Conservation (phyloP, 2,797 vertebrate genomes). For the Microcaecilia unicolor region DNA sequence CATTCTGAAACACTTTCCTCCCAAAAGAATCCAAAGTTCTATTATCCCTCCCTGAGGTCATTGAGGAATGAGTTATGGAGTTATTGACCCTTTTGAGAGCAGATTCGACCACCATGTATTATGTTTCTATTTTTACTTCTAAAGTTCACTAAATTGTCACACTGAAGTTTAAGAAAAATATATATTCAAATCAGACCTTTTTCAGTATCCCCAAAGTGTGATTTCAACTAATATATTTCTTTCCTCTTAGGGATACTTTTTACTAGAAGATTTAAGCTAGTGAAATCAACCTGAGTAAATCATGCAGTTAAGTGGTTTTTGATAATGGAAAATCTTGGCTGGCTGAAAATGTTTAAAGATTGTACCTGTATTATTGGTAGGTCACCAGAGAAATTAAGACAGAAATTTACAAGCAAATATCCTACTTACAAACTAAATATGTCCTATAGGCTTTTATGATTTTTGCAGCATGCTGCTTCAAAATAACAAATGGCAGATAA, state of each 20-base stretch:
- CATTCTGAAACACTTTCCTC: no score
- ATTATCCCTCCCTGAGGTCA: no score
- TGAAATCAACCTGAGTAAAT: slow-evolving; percentile 53
- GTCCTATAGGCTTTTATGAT: no score
- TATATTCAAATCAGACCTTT: slow-evolving; percentile 60
- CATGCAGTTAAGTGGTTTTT: slow-evolving; percentile 60
- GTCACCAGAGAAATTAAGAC: slow-evolving; percentile 37
- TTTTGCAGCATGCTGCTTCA: no score
- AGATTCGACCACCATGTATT: no score
- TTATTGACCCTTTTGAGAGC: no score
- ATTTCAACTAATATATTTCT: slow-evolving; percentile 60
- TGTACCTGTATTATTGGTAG: slow-evolving; percentile 24
- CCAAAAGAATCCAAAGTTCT: no score
- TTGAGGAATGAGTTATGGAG: no score
- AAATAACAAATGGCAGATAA: no score
- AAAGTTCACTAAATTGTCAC: slow-evolving; percentile 17
- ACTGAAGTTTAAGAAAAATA: slow-evolving; percentile 38
- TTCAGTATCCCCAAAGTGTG: slow-evolving; percentile 49
- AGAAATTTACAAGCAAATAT: slow-evolving; percentile 18
- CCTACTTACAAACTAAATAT: slow-evolving; percentile 27
- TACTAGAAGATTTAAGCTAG: slow-evolving; percentile 48
- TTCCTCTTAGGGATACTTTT: slow-evolving; percentile 56
- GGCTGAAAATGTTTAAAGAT: slow-evolving; percentile 45
- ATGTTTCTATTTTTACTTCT: slow-evolving; percentile 24
- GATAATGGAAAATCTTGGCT: slow-evolving; percentile 61